Evolutionary conservation across 2,888 invertebrate species (phyloP).

Genomic region (Chromoteleia sp.): DNA sequence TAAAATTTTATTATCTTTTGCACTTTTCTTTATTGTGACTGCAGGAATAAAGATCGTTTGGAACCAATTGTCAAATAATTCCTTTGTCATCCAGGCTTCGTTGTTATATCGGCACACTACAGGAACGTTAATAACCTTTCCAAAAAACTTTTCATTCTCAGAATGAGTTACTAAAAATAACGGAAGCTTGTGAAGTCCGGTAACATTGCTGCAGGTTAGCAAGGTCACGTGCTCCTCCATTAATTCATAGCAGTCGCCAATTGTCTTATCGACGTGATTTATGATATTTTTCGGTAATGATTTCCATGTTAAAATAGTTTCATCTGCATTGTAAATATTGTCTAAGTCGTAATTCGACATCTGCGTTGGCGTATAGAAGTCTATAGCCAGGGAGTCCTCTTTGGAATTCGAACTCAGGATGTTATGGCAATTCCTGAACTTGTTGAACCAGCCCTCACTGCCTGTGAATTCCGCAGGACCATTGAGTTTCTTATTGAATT

Average conservation of each 20-base stretch:
- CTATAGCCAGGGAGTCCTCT: not conserved
- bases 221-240: slow-evolving; percentile 27
- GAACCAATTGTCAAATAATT: slow-evolving; percentile 35
- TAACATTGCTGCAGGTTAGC: slow-evolving; percentile 3
- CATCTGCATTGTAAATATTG: slow-evolving; percentile 29
- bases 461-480: slow-evolving; percentile 13
- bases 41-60: slow-evolving; percentile 11
- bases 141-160: slow-evolving; percentile 11
- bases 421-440: not conserved
- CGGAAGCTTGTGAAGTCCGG: slow-evolving; percentile 23
- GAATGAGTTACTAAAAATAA: slow-evolving; percentile 2
- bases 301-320: slow-evolving; percentile 40
- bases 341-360: not conserved
- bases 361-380: not conserved
- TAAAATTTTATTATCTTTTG: not conserved
- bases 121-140: not conserved
- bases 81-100: slow-evolving; percentile 38
- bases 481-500: slow-evolving; percentile 10
- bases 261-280: not conserved
- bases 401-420: not conserved
- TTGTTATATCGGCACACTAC: slow-evolving; percentile 21
- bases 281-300: slow-evolving; percentile 13
- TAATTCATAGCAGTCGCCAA: not conserved
- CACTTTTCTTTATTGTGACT: not conserved
- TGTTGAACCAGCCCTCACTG: slow-evolving; percentile 13